Conservation (phyloP, 2,888 invertebrate genomes). For the Apeira syringaria region DNA sequence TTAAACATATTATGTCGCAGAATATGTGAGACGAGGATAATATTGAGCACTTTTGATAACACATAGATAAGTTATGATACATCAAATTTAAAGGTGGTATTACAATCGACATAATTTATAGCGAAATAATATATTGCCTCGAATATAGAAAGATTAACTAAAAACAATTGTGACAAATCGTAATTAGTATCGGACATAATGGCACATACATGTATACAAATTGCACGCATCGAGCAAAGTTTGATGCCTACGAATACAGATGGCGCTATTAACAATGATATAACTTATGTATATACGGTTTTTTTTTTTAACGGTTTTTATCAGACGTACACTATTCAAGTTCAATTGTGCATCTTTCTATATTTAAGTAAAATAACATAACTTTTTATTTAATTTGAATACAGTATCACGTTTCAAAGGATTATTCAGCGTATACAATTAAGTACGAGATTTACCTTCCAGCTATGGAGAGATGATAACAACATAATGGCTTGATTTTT, state of each 20-base stretch:
- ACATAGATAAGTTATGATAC: constrained; percentile 29
- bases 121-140: constrained; percentile 40
- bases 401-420: too few relatives aligned
- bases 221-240: not conserved
- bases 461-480: too few relatives aligned
- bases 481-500: too few relatives aligned
- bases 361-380: too few relatives aligned
- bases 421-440: too few relatives aligned
- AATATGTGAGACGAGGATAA: constrained; percentile 9
- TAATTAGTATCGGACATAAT: constrained; percentile 1
- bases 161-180: not conserved
- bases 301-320: too few relatives aligned
- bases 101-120: constrained; percentile 24
- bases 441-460: too few relatives aligned
- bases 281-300: too few relatives aligned
- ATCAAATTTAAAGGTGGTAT: constrained; percentile 31
- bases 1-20: constrained; percentile 4
- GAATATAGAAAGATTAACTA: constrained; percentile 22
- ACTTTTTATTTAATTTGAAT: too few relatives aligned
- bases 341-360: too few relatives aligned
- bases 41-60: constrained; percentile 35
- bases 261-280: too few relatives aligned
- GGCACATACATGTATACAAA: not conserved
- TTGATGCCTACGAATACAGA: not conserved
- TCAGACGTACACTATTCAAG: too few relatives aligned